phyloP scores from a whole-genome alignment of 2,113 vertebrate species.

The Cyprinodon tularosa region DNA sequence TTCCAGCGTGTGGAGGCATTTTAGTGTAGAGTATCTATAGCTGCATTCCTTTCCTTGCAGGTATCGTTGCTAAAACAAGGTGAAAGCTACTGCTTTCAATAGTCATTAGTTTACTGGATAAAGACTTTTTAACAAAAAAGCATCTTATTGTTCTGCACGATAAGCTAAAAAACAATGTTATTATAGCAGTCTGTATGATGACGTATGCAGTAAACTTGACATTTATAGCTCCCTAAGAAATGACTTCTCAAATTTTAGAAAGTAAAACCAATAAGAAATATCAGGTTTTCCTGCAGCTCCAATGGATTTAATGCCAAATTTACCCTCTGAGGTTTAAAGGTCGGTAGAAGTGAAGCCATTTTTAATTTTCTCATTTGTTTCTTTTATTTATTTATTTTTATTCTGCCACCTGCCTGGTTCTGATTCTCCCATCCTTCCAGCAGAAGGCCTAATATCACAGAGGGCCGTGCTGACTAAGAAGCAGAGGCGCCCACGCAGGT shows the following conservation, averaged over 20 bases:
- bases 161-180: too few species aligned
- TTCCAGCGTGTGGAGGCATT: too few species aligned
- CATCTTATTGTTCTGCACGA: too few species aligned
- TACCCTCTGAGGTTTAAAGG: neutral
- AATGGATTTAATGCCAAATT: neutral
- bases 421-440: slow-evolving; percentile 14
- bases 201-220: neutral
- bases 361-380: neutral
- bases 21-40: too few species aligned
- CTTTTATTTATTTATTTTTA: neutral
- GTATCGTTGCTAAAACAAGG: too few species aligned
- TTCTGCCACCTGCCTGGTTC: neutral
- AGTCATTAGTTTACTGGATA: too few species aligned
- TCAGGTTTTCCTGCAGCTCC: neutral
- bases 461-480: slow-evolving; percentile 45
- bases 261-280: too few species aligned
- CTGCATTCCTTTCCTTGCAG: too few species aligned
- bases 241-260: neutral
- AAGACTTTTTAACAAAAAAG: too few species aligned
- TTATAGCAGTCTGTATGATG: too few species aligned
- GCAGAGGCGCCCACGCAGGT: slow-evolving; percentile 46
- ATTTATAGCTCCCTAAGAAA: neutral
- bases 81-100: too few species aligned
- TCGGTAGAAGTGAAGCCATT: neutral
- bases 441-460: slow-evolving; percentile 44